phyloP scores from a whole-genome alignment of 2,888 invertebrate species.

The Pycnomerus fuliginosus region DNA sequence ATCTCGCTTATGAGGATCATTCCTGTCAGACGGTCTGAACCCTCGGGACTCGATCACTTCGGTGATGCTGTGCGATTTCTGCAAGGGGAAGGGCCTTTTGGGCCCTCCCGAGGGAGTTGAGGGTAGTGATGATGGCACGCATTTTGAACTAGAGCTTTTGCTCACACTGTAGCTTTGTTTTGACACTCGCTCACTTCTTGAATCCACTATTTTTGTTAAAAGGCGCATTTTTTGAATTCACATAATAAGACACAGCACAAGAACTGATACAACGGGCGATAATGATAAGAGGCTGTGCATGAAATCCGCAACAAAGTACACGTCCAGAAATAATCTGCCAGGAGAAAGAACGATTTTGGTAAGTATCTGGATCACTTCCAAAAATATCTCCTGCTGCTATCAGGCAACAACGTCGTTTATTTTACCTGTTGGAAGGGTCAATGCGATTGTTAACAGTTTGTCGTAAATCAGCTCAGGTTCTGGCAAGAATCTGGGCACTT shows the following conservation, averaged over 20 bases:
- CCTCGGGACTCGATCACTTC: slow-evolving; percentile 72
- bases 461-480: no score
- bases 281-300: slow-evolving; percentile 40
- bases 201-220: slow-evolving; percentile 39
- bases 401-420: slow-evolving; percentile 34
- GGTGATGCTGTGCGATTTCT: slow-evolving; percentile 46
- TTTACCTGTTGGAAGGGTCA: slow-evolving; percentile 18
- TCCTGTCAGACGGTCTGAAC: slow-evolving; percentile 82
- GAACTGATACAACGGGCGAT: background rate
- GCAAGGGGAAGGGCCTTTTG: slow-evolving; percentile 31
- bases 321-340: slow-evolving; percentile 49
- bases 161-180: slow-evolving; percentile 31
- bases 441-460: no score
- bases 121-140: slow-evolving; percentile 33
- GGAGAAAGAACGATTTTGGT: slow-evolving; percentile 39
- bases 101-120: slow-evolving; percentile 36
- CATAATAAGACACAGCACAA: background rate
- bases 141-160: slow-evolving; percentile 34
- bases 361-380: slow-evolving; percentile 46
- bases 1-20: slow-evolving; percentile 77
- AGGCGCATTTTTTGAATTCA: slow-evolving; percentile 33
- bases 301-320: slow-evolving; percentile 44
- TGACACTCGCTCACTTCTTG: slow-evolving; percentile 31
- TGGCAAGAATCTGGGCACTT: no score
- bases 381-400: slow-evolving; percentile 37